Percentiles rank a stretch among this genome's conserved stretches.
Conservation (phyloP, 2,888 invertebrate species). For the Eurytoma adleriae region DNA sequence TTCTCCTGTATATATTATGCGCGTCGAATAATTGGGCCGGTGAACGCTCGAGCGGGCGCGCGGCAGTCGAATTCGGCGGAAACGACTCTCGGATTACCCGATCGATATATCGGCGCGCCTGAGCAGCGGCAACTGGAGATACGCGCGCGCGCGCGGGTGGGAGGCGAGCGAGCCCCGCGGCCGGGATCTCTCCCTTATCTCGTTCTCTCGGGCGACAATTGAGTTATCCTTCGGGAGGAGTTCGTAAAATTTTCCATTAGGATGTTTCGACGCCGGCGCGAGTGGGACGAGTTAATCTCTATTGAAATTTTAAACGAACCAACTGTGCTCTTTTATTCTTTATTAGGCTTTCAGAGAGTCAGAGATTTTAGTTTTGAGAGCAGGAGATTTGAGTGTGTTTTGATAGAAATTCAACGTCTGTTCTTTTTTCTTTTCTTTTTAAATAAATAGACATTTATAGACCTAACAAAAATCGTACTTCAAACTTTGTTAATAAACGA, state of each 20-base stretch:
- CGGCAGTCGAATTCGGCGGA: constrained; percentile 25
- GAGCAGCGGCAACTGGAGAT: constrained; percentile 14
- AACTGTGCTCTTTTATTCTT: constrained; percentile 80
- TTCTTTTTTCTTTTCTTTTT: too few relatives aligned
- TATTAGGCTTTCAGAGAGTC: background rate
- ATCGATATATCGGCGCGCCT: constrained; percentile 39
- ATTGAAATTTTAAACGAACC: constrained; percentile 13
- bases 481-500: too few relatives aligned
- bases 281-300: constrained; percentile 1
- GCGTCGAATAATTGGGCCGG: background rate
- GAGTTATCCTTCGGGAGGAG: constrained; percentile 12
- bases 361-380: background rate
- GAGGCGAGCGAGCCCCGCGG: background rate
- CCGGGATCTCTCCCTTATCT: constrained; percentile 26
- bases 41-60: background rate
- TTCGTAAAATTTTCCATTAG: constrained; percentile 46
- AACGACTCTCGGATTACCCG: constrained; percentile 48
- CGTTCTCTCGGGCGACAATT: constrained; percentile 24
- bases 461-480: too few relatives aligned
- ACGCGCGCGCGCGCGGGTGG: background rate
- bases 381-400: constrained; percentile 77
- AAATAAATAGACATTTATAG: too few relatives aligned
- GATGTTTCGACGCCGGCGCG: background rate
- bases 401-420: too few relatives aligned
- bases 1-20: background rate